Evolutionary conservation across 2,888 invertebrate species (phyloP).

Genomic region (Tipula unca): DNA sequence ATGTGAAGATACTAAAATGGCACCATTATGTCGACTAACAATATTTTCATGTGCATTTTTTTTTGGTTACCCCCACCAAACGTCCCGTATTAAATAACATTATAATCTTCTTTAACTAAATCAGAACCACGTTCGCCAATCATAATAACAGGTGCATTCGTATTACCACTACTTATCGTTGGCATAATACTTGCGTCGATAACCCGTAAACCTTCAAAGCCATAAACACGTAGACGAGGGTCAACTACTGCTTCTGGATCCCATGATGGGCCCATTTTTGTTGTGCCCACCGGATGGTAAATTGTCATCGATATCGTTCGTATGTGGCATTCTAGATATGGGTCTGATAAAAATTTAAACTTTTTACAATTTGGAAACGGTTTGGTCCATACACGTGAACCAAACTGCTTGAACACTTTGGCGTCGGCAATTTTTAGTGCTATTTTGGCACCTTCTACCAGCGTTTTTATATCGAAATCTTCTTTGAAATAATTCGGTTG

Average conservation of each 20-base stretch:
- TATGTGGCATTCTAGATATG: slow-evolving; percentile 80
- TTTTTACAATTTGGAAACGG: slow-evolving; percentile 73
- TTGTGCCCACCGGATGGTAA: slow-evolving; percentile 81
- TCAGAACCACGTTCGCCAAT: slow-evolving; percentile 84
- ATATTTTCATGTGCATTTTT: neutral
- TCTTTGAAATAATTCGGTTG: slow-evolving; percentile 89
- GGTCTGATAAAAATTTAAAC: slow-evolving; percentile 63
- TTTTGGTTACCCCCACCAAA: neutral
- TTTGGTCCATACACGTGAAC: slow-evolving; percentile 62
- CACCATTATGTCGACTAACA: neutral
- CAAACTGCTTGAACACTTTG: slow-evolving; percentile 70
- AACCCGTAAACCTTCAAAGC: slow-evolving; percentile 67
- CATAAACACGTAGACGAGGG: slow-evolving; percentile 66
- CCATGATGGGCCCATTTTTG: slow-evolving; percentile 78
- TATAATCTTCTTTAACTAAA: slow-evolving; percentile 69
- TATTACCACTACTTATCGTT: slow-evolving; percentile 79
- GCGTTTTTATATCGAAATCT: slow-evolving; percentile 62
- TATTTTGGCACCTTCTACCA: slow-evolving; percentile 79
- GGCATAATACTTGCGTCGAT: slow-evolving; percentile 88
- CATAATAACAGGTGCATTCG: slow-evolving; percentile 88
- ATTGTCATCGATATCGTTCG: slow-evolving; percentile 83
- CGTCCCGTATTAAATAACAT: neutral
- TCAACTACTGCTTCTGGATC: slow-evolving; percentile 77
- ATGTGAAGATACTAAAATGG: neutral
- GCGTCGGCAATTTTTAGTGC: slow-evolving; percentile 64